Evolutionary conservation across 2,797 vertebrate species (phyloP).

Genomic region (Leptatherina wallacei): DNA sequence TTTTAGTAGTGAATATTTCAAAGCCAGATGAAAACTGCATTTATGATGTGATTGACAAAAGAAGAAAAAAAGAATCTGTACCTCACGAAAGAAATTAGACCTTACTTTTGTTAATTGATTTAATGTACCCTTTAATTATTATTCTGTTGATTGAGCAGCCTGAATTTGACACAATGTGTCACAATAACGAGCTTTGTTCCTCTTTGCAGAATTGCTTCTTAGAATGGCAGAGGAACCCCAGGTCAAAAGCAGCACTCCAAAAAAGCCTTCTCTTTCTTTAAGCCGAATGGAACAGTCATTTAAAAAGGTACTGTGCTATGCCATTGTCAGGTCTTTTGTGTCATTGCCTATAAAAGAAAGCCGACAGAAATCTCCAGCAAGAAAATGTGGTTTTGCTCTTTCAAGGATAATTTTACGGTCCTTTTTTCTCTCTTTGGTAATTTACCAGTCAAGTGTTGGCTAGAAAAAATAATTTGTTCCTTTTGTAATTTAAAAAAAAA

Average conservation of each 20-base stretch:
- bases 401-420: constrained; percentile 33
- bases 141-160: constrained; percentile 71
- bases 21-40: constrained; percentile 37
- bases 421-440: constrained; percentile 20
- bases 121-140: constrained; percentile 75
- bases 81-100: constrained; percentile 79
- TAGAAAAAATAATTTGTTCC: constrained; percentile 23
- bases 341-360: constrained; percentile 71
- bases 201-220: constrained; percentile 82
- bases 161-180: constrained; percentile 71
- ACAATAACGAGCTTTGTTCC: constrained; percentile 85
- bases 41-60: constrained; percentile 62
- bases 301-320: constrained; percentile 86
- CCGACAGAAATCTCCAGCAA: constrained; percentile 47
- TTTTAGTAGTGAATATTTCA: constrained; percentile 31
- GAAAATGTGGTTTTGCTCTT: constrained; percentile 35
- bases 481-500: neutral
- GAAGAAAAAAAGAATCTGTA: constrained; percentile 41
- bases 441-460: constrained; percentile 43
- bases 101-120: constrained; percentile 84
- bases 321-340: constrained; percentile 72
- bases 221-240: constrained; percentile 78
- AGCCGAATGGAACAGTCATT: constrained; percentile 83
- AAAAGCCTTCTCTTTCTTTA: constrained; percentile 81
- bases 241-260: constrained; percentile 85